A percentile compares a stretch with the other conserved stretches of the same genome.
These are phyloP conservation scores for Neuroterus valhalla DNA, from an alignment of 1,140 invertebrate genomes.

Conservation along the genomic window DNA sequence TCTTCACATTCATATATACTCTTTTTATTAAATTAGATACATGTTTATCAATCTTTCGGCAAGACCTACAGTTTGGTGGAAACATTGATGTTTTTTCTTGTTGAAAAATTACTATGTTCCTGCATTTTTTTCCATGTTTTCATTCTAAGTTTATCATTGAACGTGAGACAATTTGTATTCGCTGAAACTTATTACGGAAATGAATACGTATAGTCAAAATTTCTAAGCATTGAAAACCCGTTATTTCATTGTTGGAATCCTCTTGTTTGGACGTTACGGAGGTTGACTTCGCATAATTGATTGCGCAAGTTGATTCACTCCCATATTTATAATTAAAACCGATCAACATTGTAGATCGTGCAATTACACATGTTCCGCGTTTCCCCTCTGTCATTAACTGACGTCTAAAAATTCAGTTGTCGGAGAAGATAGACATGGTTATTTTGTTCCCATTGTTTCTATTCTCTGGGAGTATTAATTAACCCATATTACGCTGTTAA, in stretches of 20 bases:
- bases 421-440: not conserved
- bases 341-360: constrained; percentile 22
- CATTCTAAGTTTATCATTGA: not conserved
- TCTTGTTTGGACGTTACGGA: not conserved
- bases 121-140: too few species aligned
- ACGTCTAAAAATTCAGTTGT: constrained; percentile 5
- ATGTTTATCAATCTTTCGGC: too few species aligned
- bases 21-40: too few species aligned
- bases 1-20: too few species aligned
- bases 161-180: not conserved
- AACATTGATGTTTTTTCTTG: too few species aligned
- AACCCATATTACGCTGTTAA: constrained; percentile 50
- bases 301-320: constrained; percentile 22
- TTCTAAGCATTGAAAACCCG: not conserved
- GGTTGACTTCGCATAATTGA: constrained; percentile 2
- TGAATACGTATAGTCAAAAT: not conserved
- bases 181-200: too few species aligned
- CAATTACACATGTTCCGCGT: constrained; percentile 7
- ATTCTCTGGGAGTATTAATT: constrained; percentile 43
- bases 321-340: constrained; percentile 23
- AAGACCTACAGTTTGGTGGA: too few species aligned
- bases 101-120: too few species aligned
- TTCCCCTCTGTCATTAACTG: not conserved
- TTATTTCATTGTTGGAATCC: not conserved
- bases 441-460: constrained; percentile 9